A percentile compares a stretch with the other conserved stretches of the same genome.
These are phyloP conservation scores for sheep (Ovis aries) DNA, from an alignment of 2,113 vertebrate species.

Conservation along the genomic window DNA sequence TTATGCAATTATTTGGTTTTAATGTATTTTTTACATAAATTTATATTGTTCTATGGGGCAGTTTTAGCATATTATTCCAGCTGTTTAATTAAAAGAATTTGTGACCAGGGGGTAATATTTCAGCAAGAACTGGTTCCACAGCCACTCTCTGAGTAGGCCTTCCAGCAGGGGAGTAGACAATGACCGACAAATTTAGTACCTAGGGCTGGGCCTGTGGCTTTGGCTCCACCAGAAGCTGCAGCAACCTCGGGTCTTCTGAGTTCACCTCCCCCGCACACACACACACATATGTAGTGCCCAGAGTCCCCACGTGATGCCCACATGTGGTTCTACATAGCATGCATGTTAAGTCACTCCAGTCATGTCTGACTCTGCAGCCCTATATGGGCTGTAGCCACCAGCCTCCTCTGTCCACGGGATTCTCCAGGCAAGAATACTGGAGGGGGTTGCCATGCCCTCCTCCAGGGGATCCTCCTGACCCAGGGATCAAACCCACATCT, in stretches of 20 bases:
- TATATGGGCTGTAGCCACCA: not conserved
- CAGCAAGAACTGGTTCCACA: not conserved
- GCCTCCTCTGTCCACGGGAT: not conserved
- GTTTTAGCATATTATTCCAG: not conserved
- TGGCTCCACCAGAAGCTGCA: not conserved
- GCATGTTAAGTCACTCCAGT: not conserved
- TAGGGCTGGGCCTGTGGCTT: not conserved
- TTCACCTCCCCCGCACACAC: not conserved
- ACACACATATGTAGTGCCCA: fast-evolving
- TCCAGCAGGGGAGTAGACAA: not conserved
- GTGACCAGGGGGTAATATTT: not conserved
- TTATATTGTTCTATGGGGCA: not conserved
- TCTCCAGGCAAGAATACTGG: not conserved
- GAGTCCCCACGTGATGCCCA: not conserved
- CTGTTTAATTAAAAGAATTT: not conserved
- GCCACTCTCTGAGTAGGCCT: not conserved
- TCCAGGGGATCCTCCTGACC: not conserved
- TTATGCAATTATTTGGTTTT: not conserved
- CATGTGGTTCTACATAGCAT: not conserved
- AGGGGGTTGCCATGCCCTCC: not conserved
- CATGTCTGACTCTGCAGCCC: not conserved
- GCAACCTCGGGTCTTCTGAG: not conserved
- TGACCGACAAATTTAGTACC: not conserved
- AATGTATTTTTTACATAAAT: not conserved
- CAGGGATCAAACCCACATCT: not conserved